Evolutionary conservation across 2,888 invertebrate genomes (phyloP).

Genomic region (Emesis furor): DNA sequence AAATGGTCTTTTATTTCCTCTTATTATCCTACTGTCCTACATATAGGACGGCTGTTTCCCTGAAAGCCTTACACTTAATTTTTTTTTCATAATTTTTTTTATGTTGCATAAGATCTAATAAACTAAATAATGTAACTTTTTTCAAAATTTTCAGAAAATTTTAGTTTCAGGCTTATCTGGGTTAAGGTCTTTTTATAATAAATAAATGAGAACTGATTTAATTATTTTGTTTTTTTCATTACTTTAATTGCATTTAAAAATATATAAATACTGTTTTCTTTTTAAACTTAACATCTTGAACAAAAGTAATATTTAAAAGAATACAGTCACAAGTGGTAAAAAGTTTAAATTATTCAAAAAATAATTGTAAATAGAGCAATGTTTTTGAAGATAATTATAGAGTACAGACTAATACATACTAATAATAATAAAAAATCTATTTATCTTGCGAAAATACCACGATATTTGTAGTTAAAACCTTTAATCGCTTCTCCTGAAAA

Average conservation of each 20-base stretch:
- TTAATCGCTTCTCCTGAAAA: background rate
- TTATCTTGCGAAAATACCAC: slow-evolving; percentile 33
- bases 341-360: slow-evolving; percentile 56
- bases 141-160: too few relatives aligned
- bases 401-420: slow-evolving; percentile 51
- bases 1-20: slow-evolving; percentile 49
- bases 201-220: slow-evolving; percentile 36
- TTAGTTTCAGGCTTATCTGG: too few relatives aligned
- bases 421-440: slow-evolving; percentile 16
- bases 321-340: slow-evolving; percentile 53
- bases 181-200: too few relatives aligned
- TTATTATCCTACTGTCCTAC: slow-evolving; percentile 39
- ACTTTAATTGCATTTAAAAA: slow-evolving; percentile 42
- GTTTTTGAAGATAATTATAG: slow-evolving; percentile 53
- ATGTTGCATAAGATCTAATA: too few relatives aligned
- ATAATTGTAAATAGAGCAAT: slow-evolving; percentile 49
- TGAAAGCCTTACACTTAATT: too few relatives aligned
- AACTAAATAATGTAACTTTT: too few relatives aligned
- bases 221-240: slow-evolving; percentile 34
- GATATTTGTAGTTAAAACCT: slow-evolving; percentile 35
- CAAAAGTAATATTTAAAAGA: slow-evolving; percentile 51
- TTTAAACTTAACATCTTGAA: slow-evolving; percentile 48
- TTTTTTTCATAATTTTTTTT: too few relatives aligned
- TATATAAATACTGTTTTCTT: slow-evolving; percentile 54
- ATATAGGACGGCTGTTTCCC: too few relatives aligned